Percentiles rank a stretch among this genome's conserved stretches.
phyloP scores from a whole-genome alignment of 2,797 vertebrate species.

The Xiphophorus birchmanni region DNA sequence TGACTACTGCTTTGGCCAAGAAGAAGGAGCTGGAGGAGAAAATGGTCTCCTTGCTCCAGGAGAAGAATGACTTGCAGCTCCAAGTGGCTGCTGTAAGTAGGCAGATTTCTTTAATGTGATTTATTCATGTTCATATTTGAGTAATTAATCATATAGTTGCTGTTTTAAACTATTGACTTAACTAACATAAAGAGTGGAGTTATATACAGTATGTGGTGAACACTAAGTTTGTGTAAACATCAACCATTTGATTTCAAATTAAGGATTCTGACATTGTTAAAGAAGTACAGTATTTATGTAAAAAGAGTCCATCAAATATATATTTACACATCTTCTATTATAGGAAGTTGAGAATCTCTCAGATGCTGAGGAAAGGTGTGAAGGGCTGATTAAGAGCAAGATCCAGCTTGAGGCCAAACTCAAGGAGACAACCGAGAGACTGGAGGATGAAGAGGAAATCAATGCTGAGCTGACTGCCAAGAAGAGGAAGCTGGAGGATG shows the following conservation, averaged over 20 bases:
- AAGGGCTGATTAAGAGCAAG: constrained; percentile 85
- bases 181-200: too few relatives aligned
- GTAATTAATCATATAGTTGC: not conserved
- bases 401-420: constrained; percentile 89
- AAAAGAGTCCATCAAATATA: too few relatives aligned
- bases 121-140: not conserved
- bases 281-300: too few relatives aligned
- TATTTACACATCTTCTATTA: not conserved
- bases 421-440: constrained; percentile 77
- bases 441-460: constrained; percentile 14
- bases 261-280: too few relatives aligned
- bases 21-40: constrained; percentile 92
- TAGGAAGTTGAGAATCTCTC: constrained; percentile 67
- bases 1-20: constrained; percentile 85
- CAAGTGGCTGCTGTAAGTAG: constrained; percentile 87
- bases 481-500: constrained; percentile 44
- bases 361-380: constrained; percentile 90
- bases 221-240: too few relatives aligned
- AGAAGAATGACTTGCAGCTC: constrained; percentile 90
- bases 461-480: constrained; percentile 1
- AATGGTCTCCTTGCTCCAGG: constrained; percentile 87
- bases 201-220: too few relatives aligned
- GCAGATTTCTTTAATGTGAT: too few relatives aligned
- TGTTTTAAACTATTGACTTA: too few relatives aligned
- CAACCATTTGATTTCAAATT: too few relatives aligned